phyloP scores from a whole-genome alignment of 2,113 vertebrate species.

The Leptocoma aspasia region DNA sequence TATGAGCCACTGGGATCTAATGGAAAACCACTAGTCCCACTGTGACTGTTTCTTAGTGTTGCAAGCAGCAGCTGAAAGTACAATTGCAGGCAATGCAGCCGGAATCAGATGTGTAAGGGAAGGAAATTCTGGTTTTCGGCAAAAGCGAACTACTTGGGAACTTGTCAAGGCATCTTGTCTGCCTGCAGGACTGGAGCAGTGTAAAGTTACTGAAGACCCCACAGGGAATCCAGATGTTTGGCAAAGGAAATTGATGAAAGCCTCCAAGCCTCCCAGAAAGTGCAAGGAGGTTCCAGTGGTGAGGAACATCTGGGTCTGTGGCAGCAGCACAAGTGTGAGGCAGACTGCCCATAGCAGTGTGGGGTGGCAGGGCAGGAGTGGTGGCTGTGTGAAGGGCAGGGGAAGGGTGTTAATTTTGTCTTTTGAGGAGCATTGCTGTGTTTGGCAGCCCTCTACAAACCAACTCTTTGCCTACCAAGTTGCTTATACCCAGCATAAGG shows the following conservation, averaged over 20 bases:
- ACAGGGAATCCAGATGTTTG: not conserved
- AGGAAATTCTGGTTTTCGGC: not conserved
- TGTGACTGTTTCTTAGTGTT: not conserved
- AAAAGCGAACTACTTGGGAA: not conserved
- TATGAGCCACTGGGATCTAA: not conserved
- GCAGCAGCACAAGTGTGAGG: not conserved
- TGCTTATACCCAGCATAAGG: not conserved
- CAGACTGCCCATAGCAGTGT: fast-evolving
- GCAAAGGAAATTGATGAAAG: not conserved
- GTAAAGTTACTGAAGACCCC: not conserved
- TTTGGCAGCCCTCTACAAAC: not conserved
- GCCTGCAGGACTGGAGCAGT: not conserved
- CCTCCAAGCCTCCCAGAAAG: not conserved
- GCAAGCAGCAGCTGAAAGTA: not conserved
- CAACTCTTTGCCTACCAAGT: not conserved
- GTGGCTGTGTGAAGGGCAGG: not conserved
- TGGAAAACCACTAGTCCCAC: not conserved
- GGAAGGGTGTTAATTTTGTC: not conserved
- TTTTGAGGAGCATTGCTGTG: not conserved
- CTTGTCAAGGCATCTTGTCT: not conserved
- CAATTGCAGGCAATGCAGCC: not conserved
- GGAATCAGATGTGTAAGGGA: not conserved
- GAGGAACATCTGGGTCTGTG: not conserved
- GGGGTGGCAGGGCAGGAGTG: not conserved
- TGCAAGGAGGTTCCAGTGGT: fast-evolving